Conservation (phyloP, 2,888 invertebrate species). For the Platycnemis pennipes region DNA sequence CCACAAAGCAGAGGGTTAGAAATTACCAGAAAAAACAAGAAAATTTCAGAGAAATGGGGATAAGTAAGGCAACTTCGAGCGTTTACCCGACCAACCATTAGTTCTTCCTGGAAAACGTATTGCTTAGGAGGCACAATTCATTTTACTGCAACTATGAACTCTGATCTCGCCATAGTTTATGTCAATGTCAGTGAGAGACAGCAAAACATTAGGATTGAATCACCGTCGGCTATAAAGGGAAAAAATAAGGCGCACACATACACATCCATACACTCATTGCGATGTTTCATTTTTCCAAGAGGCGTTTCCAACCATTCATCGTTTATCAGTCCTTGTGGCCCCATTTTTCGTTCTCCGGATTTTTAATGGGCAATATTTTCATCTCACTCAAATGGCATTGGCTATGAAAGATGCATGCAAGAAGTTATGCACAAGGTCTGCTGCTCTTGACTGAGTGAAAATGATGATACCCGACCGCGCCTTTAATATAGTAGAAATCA, state of each 20-base stretch:
- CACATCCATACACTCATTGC: neutral
- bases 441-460: too few species aligned
- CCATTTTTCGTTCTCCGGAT: neutral
- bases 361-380: neutral
- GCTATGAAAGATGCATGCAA: neutral
- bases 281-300: neutral
- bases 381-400: neutral
- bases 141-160: neutral
- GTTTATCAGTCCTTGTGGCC: neutral
- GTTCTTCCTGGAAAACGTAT: too few species aligned
- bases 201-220: neutral
- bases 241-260: neutral
- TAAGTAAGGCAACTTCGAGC: too few species aligned
- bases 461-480: too few species aligned
- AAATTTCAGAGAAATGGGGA: too few species aligned
- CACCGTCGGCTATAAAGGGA: neutral
- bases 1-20: too few species aligned
- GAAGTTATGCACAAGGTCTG: too few species aligned
- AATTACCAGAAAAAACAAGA: too few species aligned
- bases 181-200: neutral
- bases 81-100: too few species aligned
- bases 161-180: neutral
- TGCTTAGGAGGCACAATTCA: neutral
- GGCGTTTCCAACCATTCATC: neutral
- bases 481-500: too few species aligned